Evolutionary conservation across 1,140 invertebrate species (phyloP), one percentile per base, ranked within the genome.

Genomic region (Nebria ingens): DNA sequence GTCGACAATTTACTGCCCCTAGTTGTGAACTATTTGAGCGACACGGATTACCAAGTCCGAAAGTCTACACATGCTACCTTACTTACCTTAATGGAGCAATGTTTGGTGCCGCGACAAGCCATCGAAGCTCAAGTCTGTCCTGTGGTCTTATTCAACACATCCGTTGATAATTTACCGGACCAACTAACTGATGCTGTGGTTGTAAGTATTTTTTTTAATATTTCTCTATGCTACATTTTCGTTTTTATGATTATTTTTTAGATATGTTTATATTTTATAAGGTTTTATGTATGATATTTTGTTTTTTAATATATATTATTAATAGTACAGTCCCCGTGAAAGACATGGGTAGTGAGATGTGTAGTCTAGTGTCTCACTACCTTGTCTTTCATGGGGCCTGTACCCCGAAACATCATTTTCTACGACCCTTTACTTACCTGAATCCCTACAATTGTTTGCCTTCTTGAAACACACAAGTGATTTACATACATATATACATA

Each of bases 281-380:
- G n/a, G n/a, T n/a, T n/a, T n/a, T n/a, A n/a, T n/a, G n/a, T n/a
- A n/a, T n/a, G n/a, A n/a, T n/a, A n/a, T n/a, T n/a, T n/a, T n/a
- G n/a, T n/a, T n/a, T n/a, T n/a, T n/a, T n/a, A 9, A 34, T 34
- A 34, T 34, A 34, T n/a, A 34, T n/a, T 34, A 34, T 34, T 34
- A 34, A 6, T 34, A 34, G 6, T 34, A 34, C 25, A 9, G 58
- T 57, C 69, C 64, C 57, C 66, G 68, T 90, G 89, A 91, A 91
- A 91, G 89, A 92, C 89, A 91, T 89, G 88, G 88, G 89, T 92
- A 91, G 88, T 91, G 89, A 91, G 87, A 91, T 90, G 87, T 81
- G 77, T 72, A 62, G 59, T 62, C 62, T 68, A 65, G 67, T 82
- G 79, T 87, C 87, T 92, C 87, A 88, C 87, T 92, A 90, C 82